Conservation (phyloP, 2,113 vertebrate species). For the Rafetus swinhoei region DNA sequence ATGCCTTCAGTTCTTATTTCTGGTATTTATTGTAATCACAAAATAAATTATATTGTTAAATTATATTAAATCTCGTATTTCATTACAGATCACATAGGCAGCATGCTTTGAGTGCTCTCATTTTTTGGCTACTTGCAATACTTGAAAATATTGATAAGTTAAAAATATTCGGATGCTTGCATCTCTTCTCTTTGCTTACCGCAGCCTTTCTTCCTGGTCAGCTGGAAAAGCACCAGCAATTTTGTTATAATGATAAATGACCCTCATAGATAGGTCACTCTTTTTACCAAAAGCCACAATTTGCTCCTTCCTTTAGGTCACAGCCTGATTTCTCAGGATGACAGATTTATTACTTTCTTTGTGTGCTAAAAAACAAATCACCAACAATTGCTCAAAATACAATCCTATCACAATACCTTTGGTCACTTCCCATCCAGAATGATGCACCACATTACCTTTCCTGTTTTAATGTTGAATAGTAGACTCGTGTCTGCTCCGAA, state of each 20-base stretch:
- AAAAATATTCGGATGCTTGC: constrained; percentile 80
- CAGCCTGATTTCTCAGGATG: constrained; percentile 88
- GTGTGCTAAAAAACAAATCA: constrained; percentile 87
- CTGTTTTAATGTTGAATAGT: constrained; percentile 37
- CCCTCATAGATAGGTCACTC: constrained; percentile 88
- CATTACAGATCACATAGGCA: constrained; percentile 11
- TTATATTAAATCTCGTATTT: not conserved
- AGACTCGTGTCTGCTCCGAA: constrained; percentile 16
- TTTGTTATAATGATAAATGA: constrained; percentile 94
- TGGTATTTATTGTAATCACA: not conserved
- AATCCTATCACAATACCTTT: constrained; percentile 69
- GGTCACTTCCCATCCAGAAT: constrained; percentile 44
- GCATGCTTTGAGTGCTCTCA: constrained; percentile 17
- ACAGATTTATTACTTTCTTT: constrained; percentile 93
- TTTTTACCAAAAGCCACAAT: constrained; percentile 91
- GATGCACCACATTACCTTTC: constrained; percentile 47
- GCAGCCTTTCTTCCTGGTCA: constrained; percentile 86
- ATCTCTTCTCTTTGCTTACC: constrained; percentile 87
- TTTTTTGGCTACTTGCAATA: constrained; percentile 72
- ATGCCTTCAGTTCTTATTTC: not conserved
- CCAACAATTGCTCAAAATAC: constrained; percentile 83
- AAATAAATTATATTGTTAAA: not conserved
- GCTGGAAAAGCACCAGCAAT: constrained; percentile 84
- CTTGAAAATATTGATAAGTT: constrained; percentile 81
- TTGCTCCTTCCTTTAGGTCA: constrained; percentile 87